A percentile compares a stretch with the other conserved stretches of the same genome.
These are phyloP conservation scores for Crenuchus spilurus DNA, from an alignment of 2,797 vertebrate genomes.

Conservation along the genomic window DNA sequence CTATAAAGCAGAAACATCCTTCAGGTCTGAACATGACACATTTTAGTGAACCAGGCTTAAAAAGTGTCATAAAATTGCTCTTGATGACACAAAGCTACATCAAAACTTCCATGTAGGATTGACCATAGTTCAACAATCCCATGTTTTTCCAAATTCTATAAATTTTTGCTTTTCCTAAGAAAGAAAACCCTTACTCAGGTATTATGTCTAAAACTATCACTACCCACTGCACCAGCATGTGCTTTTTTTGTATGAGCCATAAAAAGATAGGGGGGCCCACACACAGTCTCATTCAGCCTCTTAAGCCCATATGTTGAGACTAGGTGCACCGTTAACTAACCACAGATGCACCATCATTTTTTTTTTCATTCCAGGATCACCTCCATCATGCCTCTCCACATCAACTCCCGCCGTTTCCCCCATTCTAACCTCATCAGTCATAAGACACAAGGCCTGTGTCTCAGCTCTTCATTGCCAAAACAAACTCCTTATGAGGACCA, in stretches of 20 bases:
- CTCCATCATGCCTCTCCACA: not conserved
- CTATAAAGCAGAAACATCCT: too few relatives aligned
- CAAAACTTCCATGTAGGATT: too few relatives aligned
- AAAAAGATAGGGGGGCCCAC: conserved; percentile 26
- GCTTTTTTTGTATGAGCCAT: conserved; percentile 18
- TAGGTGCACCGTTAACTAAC: conserved; percentile 26
- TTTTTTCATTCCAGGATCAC: not conserved
- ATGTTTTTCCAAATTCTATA: too few relatives aligned
- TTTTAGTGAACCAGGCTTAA: too few relatives aligned
- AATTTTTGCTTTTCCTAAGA: too few relatives aligned
- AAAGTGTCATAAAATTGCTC: too few relatives aligned
- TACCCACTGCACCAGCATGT: too few relatives aligned
- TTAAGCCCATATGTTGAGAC: conserved; percentile 5
- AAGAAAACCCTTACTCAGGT: too few relatives aligned
- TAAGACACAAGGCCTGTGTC: conserved; percentile 21
- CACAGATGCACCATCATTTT: conserved; percentile 23
- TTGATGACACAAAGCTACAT: too few relatives aligned
- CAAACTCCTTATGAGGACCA: conserved; percentile 31
- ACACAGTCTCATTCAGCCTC: conserved; percentile 2
- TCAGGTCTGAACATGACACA: too few relatives aligned
- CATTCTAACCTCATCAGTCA: conserved; percentile 28
- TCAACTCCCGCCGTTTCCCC: conserved; percentile 21
- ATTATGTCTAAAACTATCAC: too few relatives aligned
- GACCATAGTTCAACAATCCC: too few relatives aligned
- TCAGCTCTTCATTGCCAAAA: conserved; percentile 34